Percentiles rank a stretch among this genome's conserved stretches.
phyloP scores from a whole-genome alignment of 2,888 invertebrate genomes.

The Scaptomyza cyrtandrae region DNA sequence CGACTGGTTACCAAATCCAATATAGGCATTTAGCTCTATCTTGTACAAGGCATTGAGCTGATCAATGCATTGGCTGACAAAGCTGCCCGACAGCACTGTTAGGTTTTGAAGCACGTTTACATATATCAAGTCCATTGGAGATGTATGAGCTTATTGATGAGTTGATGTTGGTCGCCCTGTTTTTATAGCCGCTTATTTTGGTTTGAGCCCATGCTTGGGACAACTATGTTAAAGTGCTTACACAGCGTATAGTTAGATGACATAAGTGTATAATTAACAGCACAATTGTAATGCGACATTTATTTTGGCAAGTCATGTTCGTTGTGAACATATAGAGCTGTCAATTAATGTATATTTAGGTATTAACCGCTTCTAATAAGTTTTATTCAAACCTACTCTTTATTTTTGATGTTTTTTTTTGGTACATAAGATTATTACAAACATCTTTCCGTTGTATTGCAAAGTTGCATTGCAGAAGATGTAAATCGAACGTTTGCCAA shows the following conservation, averaged over 20 bases:
- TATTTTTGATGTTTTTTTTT: neutral
- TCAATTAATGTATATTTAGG: neutral
- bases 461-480: neutral
- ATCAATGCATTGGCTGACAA: constrained; percentile 37
- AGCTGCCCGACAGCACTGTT: constrained; percentile 29
- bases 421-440: too few relatives aligned
- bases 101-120: constrained; percentile 57
- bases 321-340: neutral
- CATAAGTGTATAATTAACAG: constrained; percentile 14
- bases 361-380: neutral
- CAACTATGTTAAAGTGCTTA: neutral
- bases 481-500: neutral
- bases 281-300: constrained; percentile 8
- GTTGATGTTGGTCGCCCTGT: neutral
- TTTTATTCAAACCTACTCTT: neutral
- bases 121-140: constrained; percentile 51
- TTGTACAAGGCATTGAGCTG: constrained; percentile 51
- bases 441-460: neutral
- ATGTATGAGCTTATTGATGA: neutral
- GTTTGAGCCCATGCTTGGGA: neutral
- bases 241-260: neutral
- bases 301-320: neutral
- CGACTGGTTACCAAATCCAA: constrained; percentile 44
- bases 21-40: constrained; percentile 55
- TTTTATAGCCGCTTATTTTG: constrained; percentile 44